A percentile compares a stretch with the other conserved stretches of the same genome.
Conservation (phyloP, 1,140 invertebrate genomes). For the Plectrocnemia conspersa region DNA sequence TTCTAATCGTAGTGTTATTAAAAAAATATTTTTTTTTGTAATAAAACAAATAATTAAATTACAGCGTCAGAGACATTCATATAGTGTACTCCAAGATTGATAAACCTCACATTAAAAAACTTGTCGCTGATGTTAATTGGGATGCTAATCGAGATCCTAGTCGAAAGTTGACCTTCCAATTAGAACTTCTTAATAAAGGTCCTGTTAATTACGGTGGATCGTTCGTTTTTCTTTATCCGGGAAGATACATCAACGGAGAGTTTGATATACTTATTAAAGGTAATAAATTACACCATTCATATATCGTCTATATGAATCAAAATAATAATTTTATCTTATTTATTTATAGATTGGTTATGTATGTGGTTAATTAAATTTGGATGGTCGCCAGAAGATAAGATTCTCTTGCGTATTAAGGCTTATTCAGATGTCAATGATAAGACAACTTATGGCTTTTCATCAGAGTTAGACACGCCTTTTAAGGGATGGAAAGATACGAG, state of each 20-base stretch:
- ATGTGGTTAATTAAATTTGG: constrained; percentile 46
- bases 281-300: constrained; percentile 33
- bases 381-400: constrained; percentile 43
- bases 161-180: constrained; percentile 57
- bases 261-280: constrained; percentile 54
- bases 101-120: constrained; percentile 55
- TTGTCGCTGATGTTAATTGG: constrained; percentile 70
- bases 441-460: constrained; percentile 45
- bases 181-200: constrained; percentile 50
- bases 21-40: constrained; percentile 10
- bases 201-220: constrained; percentile 58
- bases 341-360: constrained; percentile 46
- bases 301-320: neutral
- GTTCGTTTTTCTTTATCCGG: constrained; percentile 66
- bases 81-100: constrained; percentile 57
- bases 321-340: constrained; percentile 1
- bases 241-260: constrained; percentile 60
- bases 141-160: constrained; percentile 75
- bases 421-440: constrained; percentile 44
- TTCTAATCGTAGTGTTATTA: constrained; percentile 7
- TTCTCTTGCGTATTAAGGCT: constrained; percentile 47
- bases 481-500: constrained; percentile 66
- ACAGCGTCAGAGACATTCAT: constrained; percentile 67
- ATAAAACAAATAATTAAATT: constrained; percentile 30
- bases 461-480: constrained; percentile 64